Conservation (phyloP, 30 jellyfish, hydroid and myxozoan species). For the Aurelia coerulea region DNA sequence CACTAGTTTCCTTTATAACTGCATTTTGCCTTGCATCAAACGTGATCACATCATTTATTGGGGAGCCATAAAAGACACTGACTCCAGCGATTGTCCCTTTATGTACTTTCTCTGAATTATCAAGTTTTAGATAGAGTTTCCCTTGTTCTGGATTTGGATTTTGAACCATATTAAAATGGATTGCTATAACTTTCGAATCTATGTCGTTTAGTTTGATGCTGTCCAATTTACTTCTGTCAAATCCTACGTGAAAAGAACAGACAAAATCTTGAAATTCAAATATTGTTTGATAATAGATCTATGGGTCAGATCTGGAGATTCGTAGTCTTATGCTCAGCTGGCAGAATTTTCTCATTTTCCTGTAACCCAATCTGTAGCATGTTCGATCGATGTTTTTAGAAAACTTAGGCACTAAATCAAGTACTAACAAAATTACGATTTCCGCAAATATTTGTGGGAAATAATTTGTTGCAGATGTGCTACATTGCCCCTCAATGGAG, state of each 20-base stretch:
- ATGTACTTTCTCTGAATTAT: not conserved
- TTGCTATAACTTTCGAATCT: not conserved
- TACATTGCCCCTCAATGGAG: too few species aligned
- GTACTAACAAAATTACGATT: too few species aligned
- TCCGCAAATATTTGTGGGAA: too few species aligned
- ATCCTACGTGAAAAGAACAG: not conserved
- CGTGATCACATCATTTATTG: not conserved
- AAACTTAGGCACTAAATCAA: too few species aligned
- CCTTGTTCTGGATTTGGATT: not conserved
- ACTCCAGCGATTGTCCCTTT: not conserved
- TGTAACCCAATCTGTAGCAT: too few species aligned
- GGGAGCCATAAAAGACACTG: slow-evolving; percentile 14
- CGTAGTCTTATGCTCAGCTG: too few species aligned
- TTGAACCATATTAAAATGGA: not conserved
- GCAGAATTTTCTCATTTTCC: too few species aligned
- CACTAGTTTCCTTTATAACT: not conserved
- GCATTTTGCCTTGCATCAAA: not conserved
- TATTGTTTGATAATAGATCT: too few species aligned
- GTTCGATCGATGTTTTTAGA: too few species aligned
- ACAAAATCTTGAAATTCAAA: too few species aligned
- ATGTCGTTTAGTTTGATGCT: not conserved
- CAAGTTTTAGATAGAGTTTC: not conserved
- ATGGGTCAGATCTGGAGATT: too few species aligned
- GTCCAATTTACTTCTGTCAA: not conserved
- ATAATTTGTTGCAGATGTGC: too few species aligned